Conservation (phyloP, 2,888 invertebrate species). For the Himalopsyche japonica region DNA sequence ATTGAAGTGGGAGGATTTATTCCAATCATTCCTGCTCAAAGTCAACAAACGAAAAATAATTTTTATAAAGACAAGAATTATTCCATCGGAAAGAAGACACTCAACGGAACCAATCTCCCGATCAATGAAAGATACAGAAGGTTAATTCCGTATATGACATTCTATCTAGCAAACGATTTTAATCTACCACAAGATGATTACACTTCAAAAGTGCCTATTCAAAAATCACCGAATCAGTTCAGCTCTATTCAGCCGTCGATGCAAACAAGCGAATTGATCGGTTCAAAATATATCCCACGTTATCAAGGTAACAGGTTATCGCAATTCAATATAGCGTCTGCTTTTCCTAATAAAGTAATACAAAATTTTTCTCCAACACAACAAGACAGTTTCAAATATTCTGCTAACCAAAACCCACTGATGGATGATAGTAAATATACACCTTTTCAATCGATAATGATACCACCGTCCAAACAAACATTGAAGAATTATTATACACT, state of each 20-base stretch:
- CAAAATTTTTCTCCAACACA: conserved; percentile 49
- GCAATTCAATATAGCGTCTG: conserved; percentile 56
- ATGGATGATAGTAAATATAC: conserved; percentile 5
- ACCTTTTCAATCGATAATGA: conserved; percentile 22
- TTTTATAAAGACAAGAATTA: conserved; percentile 41
- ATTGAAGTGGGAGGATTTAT: conserved; percentile 48
- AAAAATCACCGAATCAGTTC: conserved; percentile 51
- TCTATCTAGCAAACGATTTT: conserved; percentile 70
- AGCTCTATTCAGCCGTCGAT: neutral
- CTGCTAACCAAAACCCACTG: conserved; percentile 2
- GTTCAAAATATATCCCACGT: conserved; percentile 48
- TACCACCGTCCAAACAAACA: conserved; percentile 18
- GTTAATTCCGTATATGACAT: conserved; percentile 82
- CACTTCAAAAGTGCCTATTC: conserved; percentile 46
- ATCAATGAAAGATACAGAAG: conserved; percentile 73
- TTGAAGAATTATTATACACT: conserved; percentile 17
- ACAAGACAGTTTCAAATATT: conserved; percentile 45
- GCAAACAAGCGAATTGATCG: neutral
- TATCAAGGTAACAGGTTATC: conserved; percentile 57
- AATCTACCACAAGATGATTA: conserved; percentile 47
- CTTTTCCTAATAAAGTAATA: conserved; percentile 54
- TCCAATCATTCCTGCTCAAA: conserved; percentile 44
- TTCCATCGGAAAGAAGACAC: conserved; percentile 27
- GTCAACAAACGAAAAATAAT: conserved; percentile 45
- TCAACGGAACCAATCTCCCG: conserved; percentile 49